A percentile compares a stretch with the other conserved stretches of the same genome.
These are phyloP conservation scores for Eriocheir sinensis DNA, from an alignment of 1,140 invertebrate genomes.

Conservation along the genomic window DNA sequence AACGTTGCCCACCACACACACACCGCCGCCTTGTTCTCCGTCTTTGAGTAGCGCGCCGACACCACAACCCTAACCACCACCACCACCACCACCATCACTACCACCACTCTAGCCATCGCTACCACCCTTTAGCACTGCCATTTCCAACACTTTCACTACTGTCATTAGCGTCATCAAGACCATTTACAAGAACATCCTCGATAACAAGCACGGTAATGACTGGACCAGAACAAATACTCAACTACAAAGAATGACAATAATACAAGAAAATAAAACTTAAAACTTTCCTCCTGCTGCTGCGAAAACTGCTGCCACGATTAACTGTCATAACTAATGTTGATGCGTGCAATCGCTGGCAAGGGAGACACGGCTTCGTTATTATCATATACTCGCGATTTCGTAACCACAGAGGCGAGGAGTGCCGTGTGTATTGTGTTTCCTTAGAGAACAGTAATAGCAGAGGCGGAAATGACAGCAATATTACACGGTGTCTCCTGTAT, in stretches of 20 bases:
- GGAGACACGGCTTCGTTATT: too few relatives aligned
- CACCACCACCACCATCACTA: background rate
- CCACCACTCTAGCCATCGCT: background rate
- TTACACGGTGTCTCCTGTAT: background rate
- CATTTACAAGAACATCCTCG: too few relatives aligned
- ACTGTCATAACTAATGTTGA: too few relatives aligned
- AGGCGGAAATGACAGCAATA: background rate
- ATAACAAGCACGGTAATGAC: too few relatives aligned
- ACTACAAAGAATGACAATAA: too few relatives aligned
- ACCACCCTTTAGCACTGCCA: background rate
- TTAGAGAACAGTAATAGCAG: background rate
- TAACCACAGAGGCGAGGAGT: background rate
- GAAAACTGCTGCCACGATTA: too few relatives aligned
- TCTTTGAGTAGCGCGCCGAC: background rate
- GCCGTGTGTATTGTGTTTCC: background rate
- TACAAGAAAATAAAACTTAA: too few relatives aligned
- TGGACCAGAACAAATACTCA: too few relatives aligned
- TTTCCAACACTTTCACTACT: background rate
- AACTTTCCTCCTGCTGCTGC: too few relatives aligned
- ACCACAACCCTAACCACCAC: background rate
- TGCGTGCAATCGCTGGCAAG: too few relatives aligned
- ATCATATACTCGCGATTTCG: background rate
- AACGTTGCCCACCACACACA: background rate
- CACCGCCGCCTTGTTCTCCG: background rate
- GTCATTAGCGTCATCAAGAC: too few relatives aligned